A percentile compares a stretch with the other conserved stretches of the same genome.
These are phyloP conservation scores for Euthynnus affinis DNA, from an alignment of 2,797 vertebrate species.

Conservation along the genomic window DNA sequence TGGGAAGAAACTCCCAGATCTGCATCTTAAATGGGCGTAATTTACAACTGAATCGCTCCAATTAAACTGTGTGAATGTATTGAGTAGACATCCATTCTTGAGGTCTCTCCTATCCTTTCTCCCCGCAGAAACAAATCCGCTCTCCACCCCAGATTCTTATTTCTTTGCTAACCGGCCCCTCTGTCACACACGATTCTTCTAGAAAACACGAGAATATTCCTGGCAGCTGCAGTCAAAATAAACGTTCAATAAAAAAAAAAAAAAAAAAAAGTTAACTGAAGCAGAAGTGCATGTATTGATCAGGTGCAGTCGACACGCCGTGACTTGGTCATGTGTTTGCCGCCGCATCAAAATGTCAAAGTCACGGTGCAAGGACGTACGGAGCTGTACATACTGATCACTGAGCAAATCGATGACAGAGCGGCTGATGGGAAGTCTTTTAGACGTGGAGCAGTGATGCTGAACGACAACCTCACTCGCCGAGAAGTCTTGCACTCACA, in stretches of 20 bases:
- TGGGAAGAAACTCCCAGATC: too few relatives aligned
- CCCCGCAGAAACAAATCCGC: too few relatives aligned
- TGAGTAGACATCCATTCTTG: neutral
- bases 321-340: constrained; percentile 5
- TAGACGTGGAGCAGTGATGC: neutral
- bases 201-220: neutral
- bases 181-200: too few relatives aligned
- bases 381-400: constrained; percentile 24
- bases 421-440: constrained; percentile 32
- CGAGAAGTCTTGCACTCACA: too few relatives aligned
- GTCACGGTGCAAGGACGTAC: constrained; percentile 26
- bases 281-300: neutral
- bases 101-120: too few relatives aligned
- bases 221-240: neutral
- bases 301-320: neutral
- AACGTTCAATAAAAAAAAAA: neutral
- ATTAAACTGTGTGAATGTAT: too few relatives aligned
- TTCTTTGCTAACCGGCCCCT: too few relatives aligned
- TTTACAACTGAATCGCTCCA: too few relatives aligned
- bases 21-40: too few relatives aligned
- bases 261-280: neutral
- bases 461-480: neutral
- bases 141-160: too few relatives aligned
- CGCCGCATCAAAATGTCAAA: constrained; percentile 35
- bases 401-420: constrained; percentile 27